phyloP scores from a whole-genome alignment of 2,113 vertebrate species.

The Hystrix brachyura region DNA sequence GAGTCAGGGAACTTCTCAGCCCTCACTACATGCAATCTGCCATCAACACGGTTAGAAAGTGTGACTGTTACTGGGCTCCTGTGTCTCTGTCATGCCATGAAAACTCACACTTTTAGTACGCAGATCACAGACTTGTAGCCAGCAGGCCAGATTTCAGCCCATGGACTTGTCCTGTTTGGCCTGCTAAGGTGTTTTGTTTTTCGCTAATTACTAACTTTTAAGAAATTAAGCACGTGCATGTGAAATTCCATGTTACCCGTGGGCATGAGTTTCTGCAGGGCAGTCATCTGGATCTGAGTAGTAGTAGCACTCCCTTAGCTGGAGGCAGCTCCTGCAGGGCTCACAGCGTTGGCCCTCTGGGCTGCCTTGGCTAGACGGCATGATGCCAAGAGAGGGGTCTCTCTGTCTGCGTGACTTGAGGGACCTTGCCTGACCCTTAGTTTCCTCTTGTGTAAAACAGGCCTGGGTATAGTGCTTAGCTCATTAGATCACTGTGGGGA shows the following conservation, averaged over 20 bases:
- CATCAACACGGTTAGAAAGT: not conserved
- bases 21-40: not conserved
- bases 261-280: not conserved
- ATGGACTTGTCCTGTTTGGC: not conserved
- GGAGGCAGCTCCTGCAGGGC: not conserved
- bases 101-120: not conserved
- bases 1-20: not conserved
- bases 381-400: not conserved
- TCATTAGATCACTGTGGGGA: not conserved
- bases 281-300: not conserved
- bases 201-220: slow-evolving; percentile 36
- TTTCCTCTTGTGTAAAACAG: not conserved
- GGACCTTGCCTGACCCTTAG: not conserved
- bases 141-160: not conserved
- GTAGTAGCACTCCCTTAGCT: not conserved
- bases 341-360: not conserved
- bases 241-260: not conserved
- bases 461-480: not conserved
- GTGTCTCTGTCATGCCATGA: not conserved
- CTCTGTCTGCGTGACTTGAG: not conserved
- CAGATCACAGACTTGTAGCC: not conserved
- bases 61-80: not conserved
- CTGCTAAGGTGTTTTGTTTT: slow-evolving; percentile 43
- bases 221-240: not conserved
- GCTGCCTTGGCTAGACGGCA: not conserved